Conservation (phyloP, 2,888 invertebrate species). For the Ferdinandea cuprea region DNA sequence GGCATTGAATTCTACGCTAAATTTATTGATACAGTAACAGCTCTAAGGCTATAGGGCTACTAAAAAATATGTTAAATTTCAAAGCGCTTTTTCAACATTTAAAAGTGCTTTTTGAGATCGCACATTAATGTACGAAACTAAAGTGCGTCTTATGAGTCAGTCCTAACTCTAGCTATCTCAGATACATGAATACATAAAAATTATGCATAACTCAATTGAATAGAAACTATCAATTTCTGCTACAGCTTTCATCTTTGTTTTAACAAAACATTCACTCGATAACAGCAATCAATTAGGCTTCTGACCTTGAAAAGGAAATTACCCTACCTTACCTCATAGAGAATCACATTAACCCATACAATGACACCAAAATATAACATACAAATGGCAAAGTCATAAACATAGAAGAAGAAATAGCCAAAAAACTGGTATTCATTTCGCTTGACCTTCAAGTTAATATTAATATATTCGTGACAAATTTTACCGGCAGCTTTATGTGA, state of each 20-base stretch:
- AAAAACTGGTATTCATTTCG: slow-evolving; percentile 56
- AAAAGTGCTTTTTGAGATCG: too few species aligned
- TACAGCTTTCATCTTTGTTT: slow-evolving; percentile 7
- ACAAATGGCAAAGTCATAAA: slow-evolving; percentile 9
- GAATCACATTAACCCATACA: background rate
- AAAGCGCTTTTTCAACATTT: too few species aligned
- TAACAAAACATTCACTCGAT: background rate
- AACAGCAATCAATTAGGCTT: slow-evolving; percentile 21
- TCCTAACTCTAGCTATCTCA: too few species aligned
- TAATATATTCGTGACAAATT: slow-evolving; percentile 58
- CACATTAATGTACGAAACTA: too few species aligned
- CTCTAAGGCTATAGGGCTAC: too few species aligned
- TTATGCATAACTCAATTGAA: too few species aligned
- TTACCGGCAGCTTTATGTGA: slow-evolving; percentile 51
- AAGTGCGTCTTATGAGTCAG: too few species aligned
- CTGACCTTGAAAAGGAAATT: slow-evolving; percentile 58
- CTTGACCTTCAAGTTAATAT: slow-evolving; percentile 55
- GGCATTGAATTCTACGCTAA: too few species aligned
- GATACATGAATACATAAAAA: too few species aligned
- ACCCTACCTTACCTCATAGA: slow-evolving; percentile 9
- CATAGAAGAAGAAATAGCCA: slow-evolving; percentile 14
- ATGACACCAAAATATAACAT: background rate
- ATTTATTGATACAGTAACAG: too few species aligned
- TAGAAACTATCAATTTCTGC: too few species aligned
- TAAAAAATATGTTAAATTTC: too few species aligned